Evolutionary conservation across 1,140 invertebrate species (phyloP).

Genomic region (Drosophila kanapiae): DNA sequence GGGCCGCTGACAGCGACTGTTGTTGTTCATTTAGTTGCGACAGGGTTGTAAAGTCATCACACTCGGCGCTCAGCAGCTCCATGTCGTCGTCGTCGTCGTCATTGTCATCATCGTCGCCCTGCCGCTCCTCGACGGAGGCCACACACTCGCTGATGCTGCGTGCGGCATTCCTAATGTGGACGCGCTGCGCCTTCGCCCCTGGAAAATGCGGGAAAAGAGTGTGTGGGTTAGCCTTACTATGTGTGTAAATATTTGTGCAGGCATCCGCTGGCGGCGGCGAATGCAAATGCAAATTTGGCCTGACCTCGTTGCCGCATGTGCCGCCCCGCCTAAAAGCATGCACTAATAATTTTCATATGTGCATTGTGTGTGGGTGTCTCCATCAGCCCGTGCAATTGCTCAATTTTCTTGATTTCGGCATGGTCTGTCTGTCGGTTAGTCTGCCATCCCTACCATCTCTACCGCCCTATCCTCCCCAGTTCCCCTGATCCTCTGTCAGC

Average conservation of each 20-base stretch:
- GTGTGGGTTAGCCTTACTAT: conserved; percentile 54
- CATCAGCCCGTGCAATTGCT: conserved; percentile 67
- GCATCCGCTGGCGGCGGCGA: conserved; percentile 45
- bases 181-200: conserved; percentile 49
- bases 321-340: conserved; percentile 76
- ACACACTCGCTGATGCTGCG: conserved; percentile 84
- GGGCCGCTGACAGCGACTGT: conserved; percentile 56
- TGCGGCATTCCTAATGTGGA: conserved; percentile 74
- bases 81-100: conserved; percentile 61
- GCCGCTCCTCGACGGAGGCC: conserved; percentile 54
- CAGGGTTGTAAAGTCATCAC: conserved; percentile 82
- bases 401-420: conserved; percentile 78
- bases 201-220: conserved; percentile 18
- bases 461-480: neutral
- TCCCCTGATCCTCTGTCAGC: conserved; percentile 36
- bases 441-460: neutral
- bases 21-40: conserved; percentile 85
- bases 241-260: conserved; percentile 71
- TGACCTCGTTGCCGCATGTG: conserved; percentile 69
- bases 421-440: conserved; percentile 63
- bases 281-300: conserved; percentile 71
- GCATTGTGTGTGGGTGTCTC: conserved; percentile 52
- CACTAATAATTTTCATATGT: conserved; percentile 82
- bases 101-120: conserved; percentile 21
- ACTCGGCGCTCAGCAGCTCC: conserved; percentile 75